These are phyloP conservation scores for Microctonus aethiopoides DNA, from an alignment of 2,888 invertebrate species.

Conservation along the genomic window DNA sequence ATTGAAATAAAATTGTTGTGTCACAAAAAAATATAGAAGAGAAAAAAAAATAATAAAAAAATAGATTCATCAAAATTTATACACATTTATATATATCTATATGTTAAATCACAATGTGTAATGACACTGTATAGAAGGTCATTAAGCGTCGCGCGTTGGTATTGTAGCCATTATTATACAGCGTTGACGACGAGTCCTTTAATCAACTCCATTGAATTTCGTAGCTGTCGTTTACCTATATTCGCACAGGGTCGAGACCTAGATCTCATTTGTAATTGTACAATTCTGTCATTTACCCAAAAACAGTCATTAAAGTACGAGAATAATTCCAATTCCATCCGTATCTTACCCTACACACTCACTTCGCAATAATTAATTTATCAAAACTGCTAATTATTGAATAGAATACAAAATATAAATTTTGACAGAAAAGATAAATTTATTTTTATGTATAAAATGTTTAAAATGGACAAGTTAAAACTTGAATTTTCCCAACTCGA, in stretches of 20 bases:
- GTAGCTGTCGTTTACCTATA: neutral
- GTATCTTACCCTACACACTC: neutral
- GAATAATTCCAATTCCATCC: neutral
- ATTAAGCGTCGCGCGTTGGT: too few relatives aligned
- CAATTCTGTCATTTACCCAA: neutral
- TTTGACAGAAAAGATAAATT: neutral
- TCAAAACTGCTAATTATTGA: neutral
- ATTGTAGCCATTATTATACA: neutral
- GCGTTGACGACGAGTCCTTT: neutral
- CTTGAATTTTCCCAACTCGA: neutral
- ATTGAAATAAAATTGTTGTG: neutral
- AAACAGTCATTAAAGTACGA: neutral
- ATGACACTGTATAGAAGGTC: neutral
- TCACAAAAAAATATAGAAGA: neutral
- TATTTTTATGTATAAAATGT: neutral
- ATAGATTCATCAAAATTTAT: neutral
- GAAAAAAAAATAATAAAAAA: neutral
- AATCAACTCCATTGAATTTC: neutral
- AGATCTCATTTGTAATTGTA: neutral
- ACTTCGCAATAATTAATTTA: neutral
- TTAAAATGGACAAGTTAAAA: neutral
- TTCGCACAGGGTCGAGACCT: neutral
- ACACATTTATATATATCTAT: neutral
- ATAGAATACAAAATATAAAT: neutral
- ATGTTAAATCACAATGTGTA: neutral